These are phyloP conservation scores for Chlorocebus sabaeus DNA, from an alignment of 2,113 vertebrate genomes.

Conservation along the genomic window DNA sequence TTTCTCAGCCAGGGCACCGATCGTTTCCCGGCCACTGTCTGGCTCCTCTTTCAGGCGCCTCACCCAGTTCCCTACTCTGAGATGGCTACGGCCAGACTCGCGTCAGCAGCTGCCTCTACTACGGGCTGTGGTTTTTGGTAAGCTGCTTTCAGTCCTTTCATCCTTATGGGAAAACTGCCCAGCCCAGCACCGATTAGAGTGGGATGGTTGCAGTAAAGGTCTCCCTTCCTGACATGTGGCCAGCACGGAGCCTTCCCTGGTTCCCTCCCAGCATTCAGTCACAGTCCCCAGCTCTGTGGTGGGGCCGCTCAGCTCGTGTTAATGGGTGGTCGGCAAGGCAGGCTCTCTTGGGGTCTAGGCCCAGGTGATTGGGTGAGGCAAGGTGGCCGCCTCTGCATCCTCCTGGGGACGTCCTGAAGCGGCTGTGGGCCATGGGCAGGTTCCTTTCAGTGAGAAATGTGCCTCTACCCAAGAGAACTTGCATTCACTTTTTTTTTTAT, in stretches of 20 bases:
- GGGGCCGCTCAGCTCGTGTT: background rate
- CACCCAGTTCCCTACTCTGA: background rate
- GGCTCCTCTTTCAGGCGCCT: background rate
- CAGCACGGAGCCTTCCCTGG: background rate
- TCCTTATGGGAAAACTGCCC: constrained; percentile 23
- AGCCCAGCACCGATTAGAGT: background rate
- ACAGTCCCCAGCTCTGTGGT: background rate
- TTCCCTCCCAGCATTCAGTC: background rate
- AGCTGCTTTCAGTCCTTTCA: background rate
- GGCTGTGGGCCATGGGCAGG: no score
- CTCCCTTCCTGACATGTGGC: background rate
- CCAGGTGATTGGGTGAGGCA: background rate
- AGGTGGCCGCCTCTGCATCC: background rate
- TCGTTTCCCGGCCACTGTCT: background rate
- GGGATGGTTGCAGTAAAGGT: background rate
- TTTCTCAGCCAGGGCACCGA: background rate
- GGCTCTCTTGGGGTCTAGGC: background rate
- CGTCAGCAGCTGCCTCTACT: background rate
- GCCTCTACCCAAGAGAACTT: background rate
- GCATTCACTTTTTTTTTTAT: background rate
- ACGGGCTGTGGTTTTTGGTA: background rate
- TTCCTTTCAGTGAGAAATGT: background rate
- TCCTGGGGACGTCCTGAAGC: background rate
- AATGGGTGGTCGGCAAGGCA: background rate
- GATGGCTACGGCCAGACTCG: background rate